Base-by-base conservation (phyloP, 2,888 invertebrate species). In the Poecilus cupreus region DNA sequence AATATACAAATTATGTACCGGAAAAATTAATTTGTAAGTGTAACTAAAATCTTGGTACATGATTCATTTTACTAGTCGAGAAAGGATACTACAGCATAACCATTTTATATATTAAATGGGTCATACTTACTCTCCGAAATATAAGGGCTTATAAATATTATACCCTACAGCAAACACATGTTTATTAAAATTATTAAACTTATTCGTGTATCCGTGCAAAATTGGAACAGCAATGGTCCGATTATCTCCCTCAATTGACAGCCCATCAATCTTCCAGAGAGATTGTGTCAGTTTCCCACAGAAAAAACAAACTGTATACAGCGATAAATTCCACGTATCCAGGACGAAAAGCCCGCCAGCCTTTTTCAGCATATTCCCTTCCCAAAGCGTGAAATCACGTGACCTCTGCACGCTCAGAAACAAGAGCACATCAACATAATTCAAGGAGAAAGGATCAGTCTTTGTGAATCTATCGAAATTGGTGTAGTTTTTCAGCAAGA, bases 271-370 rank as follows among this genome's bases (percentile, higher is more conserved):
- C 54, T 76, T 76, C 8, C 32, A 16, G n/a, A 76, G 32, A 54
- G 18, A 37, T 76, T 54, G 18, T 76, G 75, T 54, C 24, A 76
- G 26, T 32, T 51, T 51, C 32, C 75, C 75, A 18, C 75, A 76
- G 24, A 54, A 76, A 54, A 76, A 76, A 54, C 75, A 76, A 76
- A 54, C 43, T 16, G 75, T 76, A 39, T 76, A 76, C 54, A 76
- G 22, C 26, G 54, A 54, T 54, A 76, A 76, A 54, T 76, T 54
- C 54, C 20, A 11, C 24, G 24, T 49, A 46, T 72, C 49, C 16
- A 72, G 26, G 5, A 72, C 22, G 24, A 72, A 72, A 43, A 72
- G 43, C 22, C 22, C 49, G 22, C 72, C 72, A 72, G 72, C 72
- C 8, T 49, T 72, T 46, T 46, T 16, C 49, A 72, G 49, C 13